phyloP scores from a whole-genome alignment of 64 coral and sea anemone genomes.

The Montipora efflorescens region DNA sequence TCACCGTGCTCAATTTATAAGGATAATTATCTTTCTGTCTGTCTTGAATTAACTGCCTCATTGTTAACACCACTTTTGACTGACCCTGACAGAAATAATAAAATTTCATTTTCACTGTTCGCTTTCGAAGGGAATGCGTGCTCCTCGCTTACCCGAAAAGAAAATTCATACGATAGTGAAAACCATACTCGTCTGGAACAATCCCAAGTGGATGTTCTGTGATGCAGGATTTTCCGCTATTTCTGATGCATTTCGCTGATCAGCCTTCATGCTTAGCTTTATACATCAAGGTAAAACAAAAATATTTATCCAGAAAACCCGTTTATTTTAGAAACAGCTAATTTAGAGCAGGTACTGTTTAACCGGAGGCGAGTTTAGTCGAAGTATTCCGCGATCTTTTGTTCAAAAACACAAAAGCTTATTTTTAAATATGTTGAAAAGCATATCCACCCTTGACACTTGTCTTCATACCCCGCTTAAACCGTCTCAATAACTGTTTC shows the following conservation, averaged over 20 bases:
- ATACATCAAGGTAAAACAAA: too few species aligned
- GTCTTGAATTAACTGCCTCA: not conserved
- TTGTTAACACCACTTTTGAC: not conserved
- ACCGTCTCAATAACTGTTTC: conserved; percentile 22
- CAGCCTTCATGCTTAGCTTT: too few species aligned
- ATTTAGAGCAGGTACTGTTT: conserved; percentile 24
- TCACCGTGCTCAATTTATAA: not conserved
- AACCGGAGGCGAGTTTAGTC: conserved; percentile 9
- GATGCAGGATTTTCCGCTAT: too few species aligned
- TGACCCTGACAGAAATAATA: not conserved
- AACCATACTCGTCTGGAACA: too few species aligned
- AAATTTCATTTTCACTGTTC: not conserved
- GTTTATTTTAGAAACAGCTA: not conserved
- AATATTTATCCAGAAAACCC: not conserved
- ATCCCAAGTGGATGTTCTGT: too few species aligned
- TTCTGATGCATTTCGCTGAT: too few species aligned
- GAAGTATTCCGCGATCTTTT: conserved; percentile 29
- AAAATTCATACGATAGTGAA: not conserved
- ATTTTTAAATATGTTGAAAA: conserved; percentile 30
- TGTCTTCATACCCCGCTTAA: conserved; percentile 6
- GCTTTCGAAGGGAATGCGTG: not conserved
- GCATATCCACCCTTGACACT: conserved; percentile 52
- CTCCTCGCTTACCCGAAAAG: not conserved
- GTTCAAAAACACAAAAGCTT: not conserved
- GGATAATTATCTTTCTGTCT: not conserved